Percentiles rank a stretch among this genome's conserved stretches.
Evolutionary conservation across 2,888 invertebrate species (phyloP).

Genomic region (Protonemura montana): DNA sequence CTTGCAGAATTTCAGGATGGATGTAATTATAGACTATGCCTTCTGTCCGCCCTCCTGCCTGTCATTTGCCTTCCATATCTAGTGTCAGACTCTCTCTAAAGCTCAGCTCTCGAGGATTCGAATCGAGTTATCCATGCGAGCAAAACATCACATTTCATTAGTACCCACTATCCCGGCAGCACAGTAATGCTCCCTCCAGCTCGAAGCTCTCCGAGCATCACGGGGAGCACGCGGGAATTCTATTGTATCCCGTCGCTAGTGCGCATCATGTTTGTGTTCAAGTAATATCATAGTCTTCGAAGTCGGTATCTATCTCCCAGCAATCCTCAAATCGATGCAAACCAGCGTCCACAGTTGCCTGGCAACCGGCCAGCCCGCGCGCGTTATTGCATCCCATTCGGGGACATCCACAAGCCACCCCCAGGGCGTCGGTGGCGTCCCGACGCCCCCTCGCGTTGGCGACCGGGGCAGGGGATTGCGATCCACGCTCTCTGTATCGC

Average conservation of each 20-base stretch:
- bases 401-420: constrained; percentile 37
- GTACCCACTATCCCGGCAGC: neutral
- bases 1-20: neutral
- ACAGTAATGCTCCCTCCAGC: neutral
- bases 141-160: constrained; percentile 4
- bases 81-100: neutral
- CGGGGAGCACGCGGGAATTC: neutral
- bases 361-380: neutral
- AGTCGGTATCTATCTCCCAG: neutral
- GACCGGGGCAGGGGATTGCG: neutral
- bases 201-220: neutral
- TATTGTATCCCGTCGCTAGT: neutral
- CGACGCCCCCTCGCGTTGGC: constrained; percentile 16
- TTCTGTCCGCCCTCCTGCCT: neutral
- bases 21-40: neutral
- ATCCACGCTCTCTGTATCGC: neutral
- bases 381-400: constrained; percentile 36
- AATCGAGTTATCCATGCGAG: neutral
- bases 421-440: neutral
- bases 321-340: constrained; percentile 24
- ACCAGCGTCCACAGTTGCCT: constrained; percentile 27
- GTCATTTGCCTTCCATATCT: neutral
- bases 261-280: neutral
- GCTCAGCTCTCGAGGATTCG: neutral
- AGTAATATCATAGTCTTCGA: neutral